These are phyloP conservation scores for Cerceris rybyensis DNA, from an alignment of 2,888 invertebrate genomes.

Conservation along the genomic window DNA sequence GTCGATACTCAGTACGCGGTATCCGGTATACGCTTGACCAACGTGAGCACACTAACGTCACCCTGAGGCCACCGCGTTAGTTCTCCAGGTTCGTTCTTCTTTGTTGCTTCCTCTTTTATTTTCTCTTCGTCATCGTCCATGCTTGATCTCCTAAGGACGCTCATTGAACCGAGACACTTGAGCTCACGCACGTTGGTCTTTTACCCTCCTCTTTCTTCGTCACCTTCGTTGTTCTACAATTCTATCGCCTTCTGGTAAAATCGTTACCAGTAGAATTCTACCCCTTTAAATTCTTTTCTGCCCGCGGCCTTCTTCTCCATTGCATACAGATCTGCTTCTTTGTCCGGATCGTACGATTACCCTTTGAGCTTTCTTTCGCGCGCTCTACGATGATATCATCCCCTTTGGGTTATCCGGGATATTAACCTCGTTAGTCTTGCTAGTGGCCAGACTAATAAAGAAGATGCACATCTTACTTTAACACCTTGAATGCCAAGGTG, in stretches of 20 bases:
- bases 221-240: conserved; percentile 30
- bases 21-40: conserved; percentile 50
- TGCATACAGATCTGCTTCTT: conserved; percentile 56
- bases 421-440: background rate
- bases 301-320: conserved; percentile 25
- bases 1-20: conserved; percentile 49
- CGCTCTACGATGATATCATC: conserved; percentile 14
- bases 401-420: conserved; percentile 15
- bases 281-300: conserved; percentile 46
- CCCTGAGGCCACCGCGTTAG: conserved; percentile 67
- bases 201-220: conserved; percentile 9
- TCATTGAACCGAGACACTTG: conserved; percentile 60
- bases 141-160: conserved; percentile 47
- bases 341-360: conserved; percentile 50
- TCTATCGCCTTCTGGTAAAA: conserved; percentile 56
- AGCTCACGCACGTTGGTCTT: conserved; percentile 59
- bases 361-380: conserved; percentile 14
- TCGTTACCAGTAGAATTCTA: conserved; percentile 60
- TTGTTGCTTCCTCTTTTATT: conserved; percentile 31
- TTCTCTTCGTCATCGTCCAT: conserved; percentile 17
- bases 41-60: conserved; percentile 56
- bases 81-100: conserved; percentile 53
- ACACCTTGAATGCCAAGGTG: too few species aligned
- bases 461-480: too few species aligned
- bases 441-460: too few species aligned